These are phyloP conservation scores for Rotaria sp. DNA, from an alignment of 2,888 invertebrate genomes.

Conservation along the genomic window DNA sequence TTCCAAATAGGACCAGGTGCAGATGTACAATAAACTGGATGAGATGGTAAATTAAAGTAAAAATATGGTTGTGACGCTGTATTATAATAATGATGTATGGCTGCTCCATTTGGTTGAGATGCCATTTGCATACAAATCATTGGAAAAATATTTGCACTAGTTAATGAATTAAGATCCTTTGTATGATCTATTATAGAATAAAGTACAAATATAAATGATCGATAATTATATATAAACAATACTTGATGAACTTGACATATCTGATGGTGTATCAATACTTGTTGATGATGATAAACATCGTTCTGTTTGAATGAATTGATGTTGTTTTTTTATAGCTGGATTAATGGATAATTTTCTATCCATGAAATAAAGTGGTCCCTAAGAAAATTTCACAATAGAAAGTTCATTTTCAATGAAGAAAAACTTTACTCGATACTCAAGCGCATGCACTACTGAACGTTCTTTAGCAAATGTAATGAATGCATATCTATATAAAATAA, in stretches of 20 bases:
- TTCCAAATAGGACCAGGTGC: not conserved
- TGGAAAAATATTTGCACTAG: too few relatives aligned
- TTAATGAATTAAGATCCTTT: not conserved
- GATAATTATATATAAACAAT: not conserved
- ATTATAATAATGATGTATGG: not conserved
- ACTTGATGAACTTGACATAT: not conserved
- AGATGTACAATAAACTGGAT: not conserved
- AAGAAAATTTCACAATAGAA: not conserved
- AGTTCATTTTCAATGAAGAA: not conserved
- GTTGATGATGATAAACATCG: not conserved
- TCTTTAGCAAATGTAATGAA: not conserved
- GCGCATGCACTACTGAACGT: constrained; percentile 3
- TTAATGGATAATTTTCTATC: not conserved
- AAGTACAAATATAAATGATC: too few relatives aligned
- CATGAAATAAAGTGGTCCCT: not conserved
- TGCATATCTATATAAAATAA: not conserved
- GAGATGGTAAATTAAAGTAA: not conserved
- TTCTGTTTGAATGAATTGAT: not conserved
- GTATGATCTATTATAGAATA: not conserved
- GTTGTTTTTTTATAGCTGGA: not conserved
- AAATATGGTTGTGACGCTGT: not conserved
- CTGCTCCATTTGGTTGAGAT: not conserved
- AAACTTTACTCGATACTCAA: not conserved
- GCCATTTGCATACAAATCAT: not conserved
- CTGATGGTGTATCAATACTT: not conserved